phyloP scores from a whole-genome alignment of 2,888 invertebrate species.

The Odontocolon sp. region DNA sequence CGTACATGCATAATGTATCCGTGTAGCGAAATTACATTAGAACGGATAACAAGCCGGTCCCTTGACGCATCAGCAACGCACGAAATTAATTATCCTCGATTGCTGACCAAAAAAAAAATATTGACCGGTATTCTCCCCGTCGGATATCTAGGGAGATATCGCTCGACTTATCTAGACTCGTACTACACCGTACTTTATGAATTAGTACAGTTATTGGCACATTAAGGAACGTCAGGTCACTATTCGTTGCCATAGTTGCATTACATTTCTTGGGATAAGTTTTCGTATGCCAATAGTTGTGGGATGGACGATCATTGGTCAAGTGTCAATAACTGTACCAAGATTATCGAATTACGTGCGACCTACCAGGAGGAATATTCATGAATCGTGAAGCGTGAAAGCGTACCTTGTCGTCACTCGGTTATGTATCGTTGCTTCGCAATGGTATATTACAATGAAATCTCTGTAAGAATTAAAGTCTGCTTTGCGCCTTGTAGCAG shows the following conservation, averaged over 20 bases:
- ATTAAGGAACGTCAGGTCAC: too few relatives aligned
- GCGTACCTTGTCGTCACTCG: constrained; percentile 34
- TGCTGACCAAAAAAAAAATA: constrained; percentile 12
- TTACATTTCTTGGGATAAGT: too few relatives aligned
- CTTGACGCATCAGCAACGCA: constrained; percentile 36
- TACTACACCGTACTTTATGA: too few relatives aligned
- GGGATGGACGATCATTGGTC: too few relatives aligned
- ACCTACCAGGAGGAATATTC: constrained; percentile 53
- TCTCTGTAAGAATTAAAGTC: constrained; percentile 28
- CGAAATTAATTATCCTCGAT: constrained; percentile 47
- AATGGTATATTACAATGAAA: constrained; percentile 6
- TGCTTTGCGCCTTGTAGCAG: not conserved
- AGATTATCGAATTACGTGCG: too few relatives aligned
- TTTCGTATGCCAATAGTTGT: too few relatives aligned
- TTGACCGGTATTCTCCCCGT: not conserved
- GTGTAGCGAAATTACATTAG: constrained; percentile 11
- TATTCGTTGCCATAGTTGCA: too few relatives aligned
- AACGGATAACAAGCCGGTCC: constrained; percentile 27
- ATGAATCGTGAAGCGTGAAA: constrained; percentile 45
- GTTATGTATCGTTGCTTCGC: constrained; percentile 17
- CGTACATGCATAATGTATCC: constrained; percentile 28
- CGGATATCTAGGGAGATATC: constrained; percentile 11
- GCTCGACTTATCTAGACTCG: constrained; percentile 19
- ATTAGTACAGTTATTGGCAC: too few relatives aligned
- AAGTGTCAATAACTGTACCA: too few relatives aligned